phyloP scores from a whole-genome alignment of 2,888 invertebrate species.

The Oscheius myriophilus region DNA sequence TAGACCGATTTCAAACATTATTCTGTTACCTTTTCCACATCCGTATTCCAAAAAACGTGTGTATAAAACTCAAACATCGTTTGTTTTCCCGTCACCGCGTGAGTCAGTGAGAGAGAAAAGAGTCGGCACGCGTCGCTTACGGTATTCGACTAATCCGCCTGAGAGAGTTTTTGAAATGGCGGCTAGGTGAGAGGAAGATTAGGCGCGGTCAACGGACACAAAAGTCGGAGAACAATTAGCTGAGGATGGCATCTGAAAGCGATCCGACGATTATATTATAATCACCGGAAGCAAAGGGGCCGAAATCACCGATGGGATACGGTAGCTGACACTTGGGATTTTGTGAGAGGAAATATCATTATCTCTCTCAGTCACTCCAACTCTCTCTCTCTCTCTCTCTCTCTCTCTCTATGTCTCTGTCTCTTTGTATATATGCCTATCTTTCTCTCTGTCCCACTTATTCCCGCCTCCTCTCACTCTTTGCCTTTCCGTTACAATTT shows the following conservation, averaged over 20 bases:
- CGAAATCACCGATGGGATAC: too few species aligned
- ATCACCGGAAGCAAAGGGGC: too few species aligned
- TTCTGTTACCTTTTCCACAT: neutral
- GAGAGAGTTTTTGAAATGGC: too few species aligned
- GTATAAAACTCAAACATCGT: neutral
- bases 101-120: slow-evolving; percentile 4
- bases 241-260: too few species aligned
- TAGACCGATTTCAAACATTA: neutral
- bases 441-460: slow-evolving; percentile 18
- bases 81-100: slow-evolving; percentile 19
- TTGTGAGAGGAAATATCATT: neutral
- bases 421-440: neutral
- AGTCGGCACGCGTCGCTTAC: too few species aligned
- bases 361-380: neutral
- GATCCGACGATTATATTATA: too few species aligned
- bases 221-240: too few species aligned
- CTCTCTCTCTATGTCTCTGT: slow-evolving; percentile 2
- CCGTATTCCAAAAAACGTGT: neutral
- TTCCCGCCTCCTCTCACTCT: neutral
- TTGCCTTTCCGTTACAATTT: neutral
- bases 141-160: too few species aligned
- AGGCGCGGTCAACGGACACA: too few species aligned
- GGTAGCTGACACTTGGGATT: slow-evolving; percentile 8
- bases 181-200: too few species aligned
- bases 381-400: slow-evolving; percentile 9